These are phyloP conservation scores for Ichneumon xanthorius DNA, from an alignment of 2,888 invertebrate species.

Conservation along the genomic window DNA sequence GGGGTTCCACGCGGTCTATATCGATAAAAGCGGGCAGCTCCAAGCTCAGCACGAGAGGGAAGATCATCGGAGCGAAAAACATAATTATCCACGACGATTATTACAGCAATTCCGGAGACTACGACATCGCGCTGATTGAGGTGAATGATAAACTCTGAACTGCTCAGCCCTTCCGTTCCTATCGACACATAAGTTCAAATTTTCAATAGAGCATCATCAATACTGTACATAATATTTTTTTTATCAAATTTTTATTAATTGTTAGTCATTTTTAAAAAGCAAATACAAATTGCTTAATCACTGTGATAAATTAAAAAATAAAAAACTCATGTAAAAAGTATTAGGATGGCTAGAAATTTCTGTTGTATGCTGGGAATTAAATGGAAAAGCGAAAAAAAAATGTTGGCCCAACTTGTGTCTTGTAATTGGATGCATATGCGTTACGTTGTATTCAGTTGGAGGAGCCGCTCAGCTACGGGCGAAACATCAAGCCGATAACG, in stretches of 20 bases:
- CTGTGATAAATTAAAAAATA: neutral
- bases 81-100: constrained; percentile 77
- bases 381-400: neutral
- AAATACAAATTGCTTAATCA: neutral
- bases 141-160: constrained; percentile 56
- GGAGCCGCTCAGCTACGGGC: constrained; percentile 70
- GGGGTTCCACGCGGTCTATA: constrained; percentile 58
- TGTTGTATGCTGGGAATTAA: neutral
- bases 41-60: constrained; percentile 70
- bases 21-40: constrained; percentile 72
- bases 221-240: neutral
- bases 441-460: constrained; percentile 71
- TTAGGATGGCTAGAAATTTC: neutral
- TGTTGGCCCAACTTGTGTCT: neutral
- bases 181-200: neutral
- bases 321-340: neutral
- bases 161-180: neutral
- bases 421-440: constrained; percentile 31
- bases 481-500: constrained; percentile 72
- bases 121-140: constrained; percentile 79
- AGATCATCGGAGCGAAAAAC: constrained; percentile 67
- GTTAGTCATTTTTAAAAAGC: neutral
- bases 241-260: too few relatives aligned
- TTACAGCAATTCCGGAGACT: constrained; percentile 73
- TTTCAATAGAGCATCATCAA: neutral